These are phyloP conservation scores for Fulica atra DNA, from an alignment of 2,113 vertebrate species.

Conservation along the genomic window DNA sequence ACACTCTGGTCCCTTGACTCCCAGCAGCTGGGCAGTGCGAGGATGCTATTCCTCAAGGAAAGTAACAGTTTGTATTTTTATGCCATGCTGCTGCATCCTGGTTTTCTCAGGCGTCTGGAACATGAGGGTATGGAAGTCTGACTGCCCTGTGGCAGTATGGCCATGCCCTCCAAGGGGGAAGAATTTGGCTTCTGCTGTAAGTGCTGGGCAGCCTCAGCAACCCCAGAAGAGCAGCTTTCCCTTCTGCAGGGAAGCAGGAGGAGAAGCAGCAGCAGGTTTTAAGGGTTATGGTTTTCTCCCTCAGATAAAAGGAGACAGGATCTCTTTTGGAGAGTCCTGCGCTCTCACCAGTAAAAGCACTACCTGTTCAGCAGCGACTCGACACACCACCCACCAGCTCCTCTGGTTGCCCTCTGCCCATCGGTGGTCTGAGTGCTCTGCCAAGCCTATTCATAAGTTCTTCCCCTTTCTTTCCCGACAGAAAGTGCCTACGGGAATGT, in stretches of 20 bases:
- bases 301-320: background rate
- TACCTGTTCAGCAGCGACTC: background rate
- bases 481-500: background rate
- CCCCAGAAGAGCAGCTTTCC: background rate
- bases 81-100: background rate
- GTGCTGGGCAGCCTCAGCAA: background rate
- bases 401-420: background rate
- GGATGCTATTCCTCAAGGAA: background rate
- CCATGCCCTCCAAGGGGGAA: background rate
- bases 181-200: background rate
- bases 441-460: background rate
- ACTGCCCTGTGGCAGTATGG: too few species aligned
- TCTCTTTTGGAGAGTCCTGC: background rate
- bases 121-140: background rate
- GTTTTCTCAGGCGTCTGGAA: background rate
- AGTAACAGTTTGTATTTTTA: background rate
- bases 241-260: background rate
- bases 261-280: background rate
- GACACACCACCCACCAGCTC: fast-evolving
- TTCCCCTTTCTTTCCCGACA: background rate
- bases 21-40: background rate
- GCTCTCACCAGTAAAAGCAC: background rate
- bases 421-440: background rate
- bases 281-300: background rate
- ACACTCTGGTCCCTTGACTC: background rate